Evolutionary conservation across 2,888 invertebrate species (phyloP).

Genomic region (Rotaria magnacalcarata): DNA sequence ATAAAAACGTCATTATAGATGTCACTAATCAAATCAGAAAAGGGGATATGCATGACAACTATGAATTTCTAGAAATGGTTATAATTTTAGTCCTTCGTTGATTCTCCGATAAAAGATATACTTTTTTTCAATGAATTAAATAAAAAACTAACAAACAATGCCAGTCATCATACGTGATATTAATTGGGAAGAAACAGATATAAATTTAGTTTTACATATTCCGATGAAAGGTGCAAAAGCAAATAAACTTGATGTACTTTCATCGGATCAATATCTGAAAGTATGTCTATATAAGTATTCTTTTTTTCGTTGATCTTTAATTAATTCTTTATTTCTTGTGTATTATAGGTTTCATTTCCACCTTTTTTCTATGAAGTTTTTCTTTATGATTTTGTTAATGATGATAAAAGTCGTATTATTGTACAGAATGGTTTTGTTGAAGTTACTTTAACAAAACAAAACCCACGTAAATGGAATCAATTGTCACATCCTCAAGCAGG

Average conservation of each 20-base stretch:
- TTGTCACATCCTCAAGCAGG: slow-evolving; percentile 52
- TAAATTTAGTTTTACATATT: slow-evolving; percentile 66
- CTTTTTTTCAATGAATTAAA: not conserved
- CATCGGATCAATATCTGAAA: slow-evolving; percentile 70
- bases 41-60: not conserved
- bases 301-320: not conserved
- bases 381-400: slow-evolving; percentile 66
- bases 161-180: slow-evolving; percentile 68
- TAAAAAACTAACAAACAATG: slow-evolving; percentile 49
- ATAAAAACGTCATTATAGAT: not conserved
- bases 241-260: slow-evolving; percentile 69
- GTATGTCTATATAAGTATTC: slow-evolving; percentile 52
- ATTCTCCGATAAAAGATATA: too few relatives aligned
- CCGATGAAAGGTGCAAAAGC: slow-evolving; percentile 67
- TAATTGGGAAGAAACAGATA: slow-evolving; percentile 71
- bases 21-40: not conserved
- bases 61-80: not conserved
- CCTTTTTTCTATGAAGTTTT: slow-evolving; percentile 74
- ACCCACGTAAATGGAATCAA: slow-evolving; percentile 56
- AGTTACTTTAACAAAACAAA: slow-evolving; percentile 68
- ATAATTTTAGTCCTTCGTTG: not conserved
- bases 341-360: slow-evolving; percentile 65
- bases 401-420: slow-evolving; percentile 67
- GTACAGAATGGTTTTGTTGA: slow-evolving; percentile 66
- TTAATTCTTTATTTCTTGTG: not conserved